Conservation (phyloP, 2,113 vertebrate species). For the Sminthopsis crassicaudata region DNA sequence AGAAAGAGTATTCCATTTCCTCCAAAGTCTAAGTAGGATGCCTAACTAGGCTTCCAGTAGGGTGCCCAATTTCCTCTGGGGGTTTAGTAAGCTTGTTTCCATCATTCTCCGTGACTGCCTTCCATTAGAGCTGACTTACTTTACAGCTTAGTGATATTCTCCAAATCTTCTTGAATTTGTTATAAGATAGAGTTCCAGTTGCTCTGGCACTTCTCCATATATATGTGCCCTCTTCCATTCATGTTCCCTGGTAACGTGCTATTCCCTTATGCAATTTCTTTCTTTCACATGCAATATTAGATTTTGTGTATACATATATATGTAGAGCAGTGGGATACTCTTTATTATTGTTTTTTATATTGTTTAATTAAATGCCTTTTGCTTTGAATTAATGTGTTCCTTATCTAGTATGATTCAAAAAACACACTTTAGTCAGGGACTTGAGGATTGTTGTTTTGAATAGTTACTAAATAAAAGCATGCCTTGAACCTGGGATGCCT, state of each 20-base stretch:
- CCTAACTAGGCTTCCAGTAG: no score
- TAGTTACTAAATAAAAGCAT: neutral
- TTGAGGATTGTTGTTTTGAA: neutral
- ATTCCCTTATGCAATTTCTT: neutral
- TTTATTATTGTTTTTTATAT: neutral
- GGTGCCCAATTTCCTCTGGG: neutral
- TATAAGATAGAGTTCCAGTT: neutral
- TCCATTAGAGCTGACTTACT: neutral
- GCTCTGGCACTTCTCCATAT: neutral
- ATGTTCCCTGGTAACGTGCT: neutral
- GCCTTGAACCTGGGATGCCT: neutral
- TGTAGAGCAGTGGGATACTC: neutral
- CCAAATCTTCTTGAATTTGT: neutral
- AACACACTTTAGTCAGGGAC: neutral
- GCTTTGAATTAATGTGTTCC: neutral
- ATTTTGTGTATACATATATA: neutral
- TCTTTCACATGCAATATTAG: neutral
- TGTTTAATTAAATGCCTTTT: neutral
- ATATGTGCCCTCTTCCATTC: neutral
- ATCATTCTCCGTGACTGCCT: neutral
- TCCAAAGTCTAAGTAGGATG: neutral
- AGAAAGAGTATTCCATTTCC: neutral
- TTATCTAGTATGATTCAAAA: neutral
- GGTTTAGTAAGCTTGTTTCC: neutral
- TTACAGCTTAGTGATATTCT: neutral